Conservation (phyloP, 2,113 vertebrate genomes). For the Prionailurus viverrinus region DNA sequence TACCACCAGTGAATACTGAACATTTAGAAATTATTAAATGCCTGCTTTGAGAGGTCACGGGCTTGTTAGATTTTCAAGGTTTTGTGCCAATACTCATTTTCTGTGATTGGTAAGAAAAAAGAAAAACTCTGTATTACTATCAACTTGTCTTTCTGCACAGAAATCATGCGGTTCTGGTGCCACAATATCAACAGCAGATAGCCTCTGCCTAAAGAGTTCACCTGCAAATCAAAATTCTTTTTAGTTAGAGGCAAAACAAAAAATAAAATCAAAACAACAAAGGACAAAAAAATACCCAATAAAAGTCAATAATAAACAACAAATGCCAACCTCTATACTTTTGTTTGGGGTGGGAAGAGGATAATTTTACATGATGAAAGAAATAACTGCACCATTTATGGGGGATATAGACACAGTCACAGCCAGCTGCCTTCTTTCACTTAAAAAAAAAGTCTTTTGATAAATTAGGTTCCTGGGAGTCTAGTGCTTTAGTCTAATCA, state of each 20-base stretch:
- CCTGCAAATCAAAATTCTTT: constrained; percentile 83
- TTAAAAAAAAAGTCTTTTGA: constrained; percentile 12
- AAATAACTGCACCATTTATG: neutral
- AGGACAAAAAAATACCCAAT: neutral
- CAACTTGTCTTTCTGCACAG: constrained; percentile 80
- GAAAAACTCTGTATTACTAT: constrained; percentile 81
- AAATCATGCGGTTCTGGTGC: constrained; percentile 84
- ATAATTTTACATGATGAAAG: neutral
- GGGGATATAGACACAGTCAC: neutral
- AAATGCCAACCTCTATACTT: neutral
- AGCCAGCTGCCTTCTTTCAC: neutral
- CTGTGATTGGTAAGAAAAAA: constrained; percentile 73
- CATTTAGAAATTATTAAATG: constrained; percentile 66
- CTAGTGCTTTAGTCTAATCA: neutral
- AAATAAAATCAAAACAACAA: constrained; percentile 11
- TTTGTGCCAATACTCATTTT: constrained; percentile 69
- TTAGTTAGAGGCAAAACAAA: constrained; percentile 50
- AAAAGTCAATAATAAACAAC: neutral
- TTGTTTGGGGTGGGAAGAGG: neutral
- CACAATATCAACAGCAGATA: constrained; percentile 83
- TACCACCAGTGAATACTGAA: neutral
- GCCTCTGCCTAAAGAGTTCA: constrained; percentile 77
- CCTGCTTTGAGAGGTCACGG: neutral
- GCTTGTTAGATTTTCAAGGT: constrained; percentile 74
- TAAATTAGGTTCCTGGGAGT: constrained; percentile 15